Base-by-base conservation (phyloP, 2,113 vertebrate genomes). In the Fulica atra region DNA sequence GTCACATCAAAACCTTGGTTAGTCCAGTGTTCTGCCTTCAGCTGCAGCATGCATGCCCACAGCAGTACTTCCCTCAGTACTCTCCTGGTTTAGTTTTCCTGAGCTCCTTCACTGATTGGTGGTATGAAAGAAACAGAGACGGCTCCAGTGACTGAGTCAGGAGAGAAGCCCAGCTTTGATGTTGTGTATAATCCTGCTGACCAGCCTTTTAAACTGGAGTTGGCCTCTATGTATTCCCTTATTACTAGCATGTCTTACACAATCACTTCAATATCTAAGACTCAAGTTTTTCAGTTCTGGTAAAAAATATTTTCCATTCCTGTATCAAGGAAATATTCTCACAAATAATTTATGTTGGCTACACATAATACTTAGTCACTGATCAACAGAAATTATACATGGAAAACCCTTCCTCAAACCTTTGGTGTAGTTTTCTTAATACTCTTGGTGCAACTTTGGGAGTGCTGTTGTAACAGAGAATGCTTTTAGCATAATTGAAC, bases 401-500 rank as follows among this genome's bases (percentile, higher is more conserved):
- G 40, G 56, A 71, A 82, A 89, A 86, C 44, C 28, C 38, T 79
- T 91, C 50, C 50, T 81, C 13, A 73, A 44, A 77, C 20, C 83
- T 91, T n/a, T 74, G 72, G 38, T 70, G 61, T 60, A 65, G 48
- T 92, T 95, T 95, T 92, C 68, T 16, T 8, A 8, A 83, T 48
- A 24, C 25, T 86, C 73, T 71, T 71, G 23, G 76, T 88, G 72
- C 61, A 80, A 9, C 81, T 95, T 86, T 56, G 48, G 57, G 92
- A 81, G 36, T 48, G n/a, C 60, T 20, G 6, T 40, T 81, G 60
- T 59, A 61, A 88, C 74, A 94, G 84, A 76, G 69, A 95, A 97
- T 94, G 98, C 97, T 98, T 98, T 98, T 97, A 98, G 95, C 73
- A 87, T 98, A 97, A 98, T 97, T 98, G 97, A 97, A 94, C 88